A percentile compares a stretch with the other conserved stretches of the same genome.
phyloP scores from a whole-genome alignment of 1,140 invertebrate species.

The Magallana gigas region DNA sequence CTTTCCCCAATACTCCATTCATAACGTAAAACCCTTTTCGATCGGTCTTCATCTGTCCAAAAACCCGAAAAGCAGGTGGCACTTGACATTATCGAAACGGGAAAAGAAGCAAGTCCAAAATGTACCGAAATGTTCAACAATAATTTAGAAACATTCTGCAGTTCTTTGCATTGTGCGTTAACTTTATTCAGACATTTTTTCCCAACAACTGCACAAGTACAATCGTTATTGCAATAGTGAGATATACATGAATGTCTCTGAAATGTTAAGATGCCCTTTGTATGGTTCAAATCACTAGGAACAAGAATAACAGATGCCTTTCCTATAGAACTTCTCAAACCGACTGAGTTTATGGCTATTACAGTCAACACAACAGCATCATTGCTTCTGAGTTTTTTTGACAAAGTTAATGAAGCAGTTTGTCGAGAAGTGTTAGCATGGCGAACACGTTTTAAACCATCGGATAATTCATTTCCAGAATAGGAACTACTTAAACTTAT shows the following conservation, averaged over 20 bases:
- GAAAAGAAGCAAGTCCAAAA: background rate
- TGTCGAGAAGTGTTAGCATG: background rate
- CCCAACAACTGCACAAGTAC: conserved; percentile 48
- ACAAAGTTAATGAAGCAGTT: background rate
- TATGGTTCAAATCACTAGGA: background rate
- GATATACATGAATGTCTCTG: conserved; percentile 49
- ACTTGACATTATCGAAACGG: background rate
- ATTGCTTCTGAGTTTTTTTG: background rate
- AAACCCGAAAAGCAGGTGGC: conserved; percentile 20
- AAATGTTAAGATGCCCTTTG: conserved; percentile 40
- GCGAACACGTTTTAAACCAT: background rate
- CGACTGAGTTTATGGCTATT: conserved; percentile 47
- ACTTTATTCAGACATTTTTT: conserved; percentile 28
- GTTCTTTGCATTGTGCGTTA: background rate
- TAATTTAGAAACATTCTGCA: background rate
- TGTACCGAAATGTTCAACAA: background rate
- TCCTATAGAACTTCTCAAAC: conserved; percentile 2
- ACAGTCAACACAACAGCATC: conserved; percentile 42
- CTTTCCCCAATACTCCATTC: conserved; percentile 42
- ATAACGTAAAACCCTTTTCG: background rate
- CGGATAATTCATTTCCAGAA: conserved; percentile 40
- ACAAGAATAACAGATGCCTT: conserved; percentile 41
- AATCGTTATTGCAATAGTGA: conserved; percentile 51
- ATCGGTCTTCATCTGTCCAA: background rate
- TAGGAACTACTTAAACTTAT: conserved; percentile 30